Evolutionary conservation across 2,888 invertebrate genomes (phyloP), one percentile per base, ranked within the genome.

Genomic region (Strigamia crassipes): DNA sequence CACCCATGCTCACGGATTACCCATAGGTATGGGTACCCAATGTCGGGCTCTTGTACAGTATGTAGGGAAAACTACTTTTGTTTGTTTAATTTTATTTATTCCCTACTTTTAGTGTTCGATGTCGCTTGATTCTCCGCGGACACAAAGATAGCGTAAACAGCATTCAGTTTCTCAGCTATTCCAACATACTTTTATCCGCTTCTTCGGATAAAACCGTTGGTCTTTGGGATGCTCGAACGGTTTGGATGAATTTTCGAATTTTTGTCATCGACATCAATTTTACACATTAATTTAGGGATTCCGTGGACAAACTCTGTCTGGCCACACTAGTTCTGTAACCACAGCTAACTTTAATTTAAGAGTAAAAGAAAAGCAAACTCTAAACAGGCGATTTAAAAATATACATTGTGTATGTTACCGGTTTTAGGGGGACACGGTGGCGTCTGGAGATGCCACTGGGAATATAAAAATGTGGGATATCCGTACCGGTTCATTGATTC

Each of bases 161-260:
- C 15, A 38, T 81, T 18, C n/a, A 41, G 15, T 81, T 81, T 18
- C 51, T 81, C 21, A 41, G 38, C 27, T 81, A 73, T 66, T 81
- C 81, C 9, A 66, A 66, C 18, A 66, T 81, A 6, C 41, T 81
- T 10, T 8, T 81, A 3, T 42, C 81, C 6, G 73, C 73, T 23
- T 81, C 81, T 21, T 81, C 81, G 12, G 81, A 81, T 73, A 73
- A 46, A 38, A 73, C 38, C 1, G 18, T 81, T 27, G n/a, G n/a
- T 18, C 9, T 81, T 10, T 81, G 81, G 81, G 81, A 81, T 23
- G 34, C n/a, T n/a, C 23, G 81, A 73, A 81, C 81, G 66, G 81
- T 81, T 18, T 15, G 73, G 4, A 21, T 3, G 1, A 15, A 78
- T 21, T 78, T 78, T 27, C 21, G 3, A 13, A 21, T 2, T 78